Percentiles rank a stretch among this genome's conserved stretches.
Conservation (phyloP, 2,888 invertebrate genomes). For the Pristionchus japonicus region DNA sequence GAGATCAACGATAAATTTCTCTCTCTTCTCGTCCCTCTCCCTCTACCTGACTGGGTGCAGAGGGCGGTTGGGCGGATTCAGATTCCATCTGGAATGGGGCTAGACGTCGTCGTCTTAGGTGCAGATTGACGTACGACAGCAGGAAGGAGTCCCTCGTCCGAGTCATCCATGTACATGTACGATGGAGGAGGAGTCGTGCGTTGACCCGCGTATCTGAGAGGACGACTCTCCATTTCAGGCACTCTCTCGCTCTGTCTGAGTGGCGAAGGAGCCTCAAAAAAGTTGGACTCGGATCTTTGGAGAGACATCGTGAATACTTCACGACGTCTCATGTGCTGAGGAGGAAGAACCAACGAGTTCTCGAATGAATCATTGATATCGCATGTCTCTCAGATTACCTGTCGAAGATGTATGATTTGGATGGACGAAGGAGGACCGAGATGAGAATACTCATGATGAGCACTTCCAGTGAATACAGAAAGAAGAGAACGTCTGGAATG, state of each 20-base stretch:
- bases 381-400: not conserved
- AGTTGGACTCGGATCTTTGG: too few relatives aligned
- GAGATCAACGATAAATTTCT: too few relatives aligned
- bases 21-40: not conserved
- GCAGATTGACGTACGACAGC: not conserved
- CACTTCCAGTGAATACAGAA: constrained; percentile 9
- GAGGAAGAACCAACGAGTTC: not conserved
- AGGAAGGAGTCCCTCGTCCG: not conserved
- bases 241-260: too few relatives aligned
- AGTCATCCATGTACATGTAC: constrained; percentile 32
- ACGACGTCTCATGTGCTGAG: not conserved
- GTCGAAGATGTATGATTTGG: constrained; percentile 14
- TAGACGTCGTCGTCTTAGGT: not conserved
- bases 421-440: not conserved
- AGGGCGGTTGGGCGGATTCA: not conserved
- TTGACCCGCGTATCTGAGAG: constrained; percentile 9
- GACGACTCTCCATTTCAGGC: too few relatives aligned
- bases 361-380: not conserved
- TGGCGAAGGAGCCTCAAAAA: too few relatives aligned
- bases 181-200: not conserved
- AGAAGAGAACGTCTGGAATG: constrained; percentile 23
- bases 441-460: constrained; percentile 16
- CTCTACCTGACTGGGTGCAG: not conserved
- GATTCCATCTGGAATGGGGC: not conserved
- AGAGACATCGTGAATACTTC: not conserved